Evolutionary conservation across 2,888 invertebrate genomes (phyloP), one percentile per base, ranked within the genome.

Genomic region (Macrophya annulata): DNA sequence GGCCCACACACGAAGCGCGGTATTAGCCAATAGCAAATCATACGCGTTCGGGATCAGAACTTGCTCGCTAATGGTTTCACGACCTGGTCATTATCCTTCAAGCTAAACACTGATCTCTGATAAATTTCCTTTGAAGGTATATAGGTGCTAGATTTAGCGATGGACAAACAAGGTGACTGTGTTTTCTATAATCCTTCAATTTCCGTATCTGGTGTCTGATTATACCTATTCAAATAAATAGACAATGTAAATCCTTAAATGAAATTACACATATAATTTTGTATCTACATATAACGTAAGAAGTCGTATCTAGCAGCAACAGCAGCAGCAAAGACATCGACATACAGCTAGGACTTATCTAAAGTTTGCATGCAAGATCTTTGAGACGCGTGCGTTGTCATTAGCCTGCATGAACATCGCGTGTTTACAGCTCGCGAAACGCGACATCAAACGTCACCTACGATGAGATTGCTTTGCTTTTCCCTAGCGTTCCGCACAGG

Each of bases 21-120:
- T 88, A 88, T 88, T 88, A 88, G 88, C 89, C 43, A 43, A 74
- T 10, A 45, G 45, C 72, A 45, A 74, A 74, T 74, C 72, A 77
- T 43, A 68, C 85, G 84, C 74, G 85, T 79, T 85, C 31, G 21
- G 12, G 72, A 72, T 74, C 72, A 72, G 76, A 59, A 77, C 77
- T 72, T 40, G 62, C 48, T 25, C 81, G 43, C 21, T 68, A 95
- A 95, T 94, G 94, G 94, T 95, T 21, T n/a, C 95, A 95, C 95
- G 95, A 95, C 94, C 94, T 94, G 94, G 93, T 94, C 95, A 95
- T 95, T 95, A 95, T 95, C 95, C 95, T 74, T 94, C 95, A 95
- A 94, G 94, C 94, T 94, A 94, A 94, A 43, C 68, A 68, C 94
- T 94, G 93, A 93, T 94, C 94, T 94, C 94, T 94, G 94, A 93